Evolutionary conservation across 2,113 vertebrate species (phyloP), one percentile per base, ranked within the genome.

Genomic region (Sapayoa aenigma): DNA sequence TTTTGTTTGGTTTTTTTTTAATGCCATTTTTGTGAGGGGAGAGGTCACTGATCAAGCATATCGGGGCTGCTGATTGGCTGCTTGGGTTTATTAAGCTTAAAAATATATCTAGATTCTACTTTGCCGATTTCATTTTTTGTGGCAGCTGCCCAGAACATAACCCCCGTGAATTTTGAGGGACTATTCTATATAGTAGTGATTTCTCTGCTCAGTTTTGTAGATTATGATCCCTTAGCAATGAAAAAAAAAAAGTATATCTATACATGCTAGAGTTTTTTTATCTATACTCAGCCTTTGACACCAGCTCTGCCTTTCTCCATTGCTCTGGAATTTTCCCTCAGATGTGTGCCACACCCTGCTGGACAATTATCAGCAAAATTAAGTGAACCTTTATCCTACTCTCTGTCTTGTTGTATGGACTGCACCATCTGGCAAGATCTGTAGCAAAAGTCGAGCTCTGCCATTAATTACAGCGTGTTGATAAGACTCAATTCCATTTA

Each of bases 311-410:
- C 30, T 68, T 59, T 22, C 15, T 71, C 39, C 20, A 23, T 46
- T 72, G 39, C 37, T 77, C 35, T 84, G 72, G 41, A 94, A 67
- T 89, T 91, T 95, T 89, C 35, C 39, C 24, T 85, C 78, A 71
- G 24, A 50, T 2, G 0, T 59, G 25, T 67, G 59, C 33, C 8
- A 71, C 16, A 91, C 4, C 4, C 33, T 6, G 0, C 8, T 63
- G 21, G 39, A 31, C 44, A 89, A 27, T 74, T 60, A 47, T 15
- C 5, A 6, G 6, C 23, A 47, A 63, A 89, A 84, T 72, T 84
- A 65, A 60, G 24, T 49, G 14, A 90, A 9, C 11, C 12, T 91
- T 55, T 62, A 44, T 77, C 42, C 21, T 71, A 5, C 22, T 52
- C 19, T 71, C 30, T 65, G 16, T 89, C 56, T 13, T 10, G 1